Percentiles rank a stretch among this genome's conserved stretches.
phyloP scores from a whole-genome alignment of 2,888 invertebrate species.

The Elmis aenea region DNA sequence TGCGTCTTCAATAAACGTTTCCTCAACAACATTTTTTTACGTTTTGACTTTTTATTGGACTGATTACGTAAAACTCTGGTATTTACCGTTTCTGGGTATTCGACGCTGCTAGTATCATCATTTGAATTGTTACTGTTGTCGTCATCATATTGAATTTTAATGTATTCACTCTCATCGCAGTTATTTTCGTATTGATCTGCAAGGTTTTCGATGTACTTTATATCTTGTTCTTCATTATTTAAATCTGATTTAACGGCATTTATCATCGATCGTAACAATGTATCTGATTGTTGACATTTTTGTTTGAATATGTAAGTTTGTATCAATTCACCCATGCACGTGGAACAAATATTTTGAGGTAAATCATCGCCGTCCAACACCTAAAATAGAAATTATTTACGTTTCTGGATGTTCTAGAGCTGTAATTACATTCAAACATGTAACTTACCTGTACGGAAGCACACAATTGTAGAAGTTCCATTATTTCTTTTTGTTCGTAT shows the following conservation, averaged over 20 bases:
- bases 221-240: background rate
- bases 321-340: constrained; percentile 12
- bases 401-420: background rate
- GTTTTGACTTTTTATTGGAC: constrained; percentile 2
- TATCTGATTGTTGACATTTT: constrained; percentile 14
- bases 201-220: no score
- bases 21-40: background rate
- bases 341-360: constrained; percentile 16
- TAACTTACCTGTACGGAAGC: constrained; percentile 8
- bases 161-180: background rate
- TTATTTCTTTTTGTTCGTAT: constrained; percentile 10
- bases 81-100: background rate
- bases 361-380: constrained; percentile 10
- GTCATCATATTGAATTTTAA: background rate
- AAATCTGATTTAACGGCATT: background rate
- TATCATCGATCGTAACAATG: constrained; percentile 5
- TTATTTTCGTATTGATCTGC: no score
- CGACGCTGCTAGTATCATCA: background rate
- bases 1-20: constrained; percentile 1
- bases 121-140: background rate
- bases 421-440: background rate
- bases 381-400: constrained; percentile 8
- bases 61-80: background rate
- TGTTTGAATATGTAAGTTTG: constrained; percentile 9
- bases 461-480: constrained; percentile 8